Conservation (phyloP, 2,797 vertebrate genomes). For the Sphenodon punctatus region DNA sequence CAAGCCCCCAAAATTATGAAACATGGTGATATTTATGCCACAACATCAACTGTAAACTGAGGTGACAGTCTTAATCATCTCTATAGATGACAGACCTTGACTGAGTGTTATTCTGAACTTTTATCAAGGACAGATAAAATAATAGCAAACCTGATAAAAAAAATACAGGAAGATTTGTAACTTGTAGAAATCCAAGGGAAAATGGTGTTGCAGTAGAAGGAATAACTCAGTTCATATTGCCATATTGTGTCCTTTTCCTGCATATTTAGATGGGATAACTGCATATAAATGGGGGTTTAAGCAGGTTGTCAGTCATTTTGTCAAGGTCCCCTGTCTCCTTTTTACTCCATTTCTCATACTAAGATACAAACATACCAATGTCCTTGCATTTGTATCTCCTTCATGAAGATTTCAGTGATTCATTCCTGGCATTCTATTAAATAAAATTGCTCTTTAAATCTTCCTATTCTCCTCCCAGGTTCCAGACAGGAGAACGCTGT, state of each 20-base stretch:
- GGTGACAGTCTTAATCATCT: neutral
- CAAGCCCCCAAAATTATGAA: neutral
- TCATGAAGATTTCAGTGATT: neutral
- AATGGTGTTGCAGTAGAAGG: neutral
- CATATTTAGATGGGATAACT: neutral
- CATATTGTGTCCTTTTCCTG: neutral
- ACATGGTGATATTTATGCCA: neutral
- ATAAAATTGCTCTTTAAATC: rapidly evolving
- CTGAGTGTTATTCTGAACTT: neutral
- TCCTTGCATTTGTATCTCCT: neutral
- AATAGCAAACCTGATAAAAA: neutral
- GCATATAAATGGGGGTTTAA: neutral
- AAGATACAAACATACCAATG: rapidly evolving
- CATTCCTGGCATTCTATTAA: rapidly evolving
- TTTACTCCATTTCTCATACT: neutral
- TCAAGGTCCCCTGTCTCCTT: neutral
- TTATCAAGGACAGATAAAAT: neutral
- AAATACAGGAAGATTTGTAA: neutral
- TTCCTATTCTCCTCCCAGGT: rapidly evolving
- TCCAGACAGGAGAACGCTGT: neutral
- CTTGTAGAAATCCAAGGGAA: neutral
- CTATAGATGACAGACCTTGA: neutral
- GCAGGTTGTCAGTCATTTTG: rapidly evolving
- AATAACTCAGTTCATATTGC: neutral
- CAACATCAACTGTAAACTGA: neutral